Conservation (phyloP, 1,140 invertebrate species). For the Mizuhopecten yessoensis region DNA sequence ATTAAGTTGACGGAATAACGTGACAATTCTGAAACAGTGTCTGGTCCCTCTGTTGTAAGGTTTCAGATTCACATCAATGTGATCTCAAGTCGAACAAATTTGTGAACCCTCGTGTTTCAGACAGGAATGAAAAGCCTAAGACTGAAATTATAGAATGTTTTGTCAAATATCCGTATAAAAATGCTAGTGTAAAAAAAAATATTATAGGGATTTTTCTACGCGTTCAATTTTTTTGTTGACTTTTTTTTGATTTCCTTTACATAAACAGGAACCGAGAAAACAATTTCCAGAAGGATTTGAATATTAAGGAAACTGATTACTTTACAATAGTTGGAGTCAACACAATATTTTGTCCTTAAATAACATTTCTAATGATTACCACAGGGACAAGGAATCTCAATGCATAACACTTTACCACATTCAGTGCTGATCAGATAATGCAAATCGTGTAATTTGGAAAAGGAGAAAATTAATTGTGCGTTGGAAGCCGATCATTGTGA, state of each 20-base stretch:
- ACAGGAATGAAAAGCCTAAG: background rate
- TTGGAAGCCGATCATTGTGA: background rate
- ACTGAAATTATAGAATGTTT: background rate
- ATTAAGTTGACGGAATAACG: background rate
- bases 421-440: background rate
- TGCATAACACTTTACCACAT: background rate
- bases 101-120: background rate
- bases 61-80: background rate
- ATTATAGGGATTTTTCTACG: no score
- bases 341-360: background rate
- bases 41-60: background rate
- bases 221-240: no score
- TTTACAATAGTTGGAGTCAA: background rate
- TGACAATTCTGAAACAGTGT: background rate
- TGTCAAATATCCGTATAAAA: no score
- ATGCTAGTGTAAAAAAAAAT: no score
- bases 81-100: background rate
- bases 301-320: background rate
- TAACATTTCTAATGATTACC: background rate
- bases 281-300: no score
- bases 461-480: conserved; percentile 4
- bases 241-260: no score
- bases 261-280: no score
- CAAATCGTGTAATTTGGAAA: background rate
- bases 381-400: background rate